Base-by-base conservation (phyloP, 2,113 vertebrate species). In the Macaca nemestrina region DNA sequence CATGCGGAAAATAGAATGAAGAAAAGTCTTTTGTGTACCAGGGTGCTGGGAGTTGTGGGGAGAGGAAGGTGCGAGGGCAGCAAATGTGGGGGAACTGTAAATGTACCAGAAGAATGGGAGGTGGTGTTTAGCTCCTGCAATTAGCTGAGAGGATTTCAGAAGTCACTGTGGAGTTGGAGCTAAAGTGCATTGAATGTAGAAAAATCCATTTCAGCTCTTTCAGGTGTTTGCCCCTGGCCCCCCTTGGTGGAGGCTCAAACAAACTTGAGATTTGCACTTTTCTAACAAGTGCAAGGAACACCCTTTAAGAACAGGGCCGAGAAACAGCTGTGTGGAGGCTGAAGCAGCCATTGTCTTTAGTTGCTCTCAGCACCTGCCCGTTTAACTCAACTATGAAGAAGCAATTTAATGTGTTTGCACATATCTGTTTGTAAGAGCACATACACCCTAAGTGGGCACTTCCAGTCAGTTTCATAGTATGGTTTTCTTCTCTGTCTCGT, bases 51-150 rank as follows among this genome's bases (percentile, higher is more conserved):
- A 95, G 85, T 14, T 82, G 70, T 55, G 81, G n/a, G 35, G 80
- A 72, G 90, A 32, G 95, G 82, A 92, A 94, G 94, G 96, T 96
- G 82, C n/a, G 35, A 88, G 90, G 93, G 96, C 73, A 76, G n/a
- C 91, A 83, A 97, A 95, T 96, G 96, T 97, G 93, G 95, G 96
- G 96, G 98, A 98, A 95, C 85, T 97, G 92, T 95, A 97, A 98
- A 97, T 95, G 95, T 95, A 83, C 95, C 97, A 97, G 97, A 79
- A 98, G 96, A 95, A 95, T 92, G 76, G 89, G 97, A 97, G 97
- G 95, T 97, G 96, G 93, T 98, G 97, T 94, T 96, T 81, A 87
- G 80, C 82, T 97, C 72, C 96, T 85, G 98, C 94, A 98, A 97
- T 97, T 97, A 98, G 98, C 97, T 93, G 95, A 91, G 92, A 73